phyloP scores from a whole-genome alignment of 2,888 invertebrate genomes.

The Drosophila recens region DNA sequence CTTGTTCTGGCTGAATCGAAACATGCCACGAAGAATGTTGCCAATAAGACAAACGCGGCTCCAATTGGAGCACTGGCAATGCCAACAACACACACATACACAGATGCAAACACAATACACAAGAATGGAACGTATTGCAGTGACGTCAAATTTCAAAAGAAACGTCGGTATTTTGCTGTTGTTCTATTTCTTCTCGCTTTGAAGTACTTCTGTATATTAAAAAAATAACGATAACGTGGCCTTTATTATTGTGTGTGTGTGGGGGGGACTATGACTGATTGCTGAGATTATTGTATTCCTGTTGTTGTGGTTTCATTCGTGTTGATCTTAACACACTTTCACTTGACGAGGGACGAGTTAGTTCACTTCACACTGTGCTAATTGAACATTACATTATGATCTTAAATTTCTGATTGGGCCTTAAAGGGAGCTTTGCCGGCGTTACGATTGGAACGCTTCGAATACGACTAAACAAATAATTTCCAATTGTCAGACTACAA shows the following conservation, averaged over 20 bases:
- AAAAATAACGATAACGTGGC: constrained; percentile 64
- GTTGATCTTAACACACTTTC: constrained; percentile 46
- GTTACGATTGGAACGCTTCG: constrained; percentile 51
- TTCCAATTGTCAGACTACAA: constrained; percentile 40
- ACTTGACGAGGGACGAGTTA: constrained; percentile 26
- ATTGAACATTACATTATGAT: constrained; percentile 21
- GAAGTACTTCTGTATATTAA: constrained; percentile 13
- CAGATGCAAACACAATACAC: constrained; percentile 9
- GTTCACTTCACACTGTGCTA: constrained; percentile 20
- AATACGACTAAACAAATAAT: constrained; percentile 66
- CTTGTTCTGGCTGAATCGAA: constrained; percentile 7
- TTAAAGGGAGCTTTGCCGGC: constrained; percentile 41
- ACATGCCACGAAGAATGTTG: constrained; percentile 46
- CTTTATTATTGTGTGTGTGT: constrained; percentile 2
- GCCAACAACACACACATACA: constrained; percentile 24
- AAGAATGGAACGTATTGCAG: constrained; percentile 7
- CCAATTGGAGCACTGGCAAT: constrained; percentile 53
- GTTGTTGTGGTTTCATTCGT: constrained; percentile 6
- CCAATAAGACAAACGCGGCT: constrained; percentile 46
- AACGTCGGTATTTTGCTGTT: constrained; percentile 21
- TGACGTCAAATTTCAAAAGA: constrained; percentile 44
- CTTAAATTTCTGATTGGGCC: constrained; percentile 2
- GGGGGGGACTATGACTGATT: not conserved
- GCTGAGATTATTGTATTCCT: constrained; percentile 11
- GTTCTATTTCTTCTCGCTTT: constrained; percentile 3